phyloP scores from a whole-genome alignment of 2,113 vertebrate species.

The Aegithalos caudatus region DNA sequence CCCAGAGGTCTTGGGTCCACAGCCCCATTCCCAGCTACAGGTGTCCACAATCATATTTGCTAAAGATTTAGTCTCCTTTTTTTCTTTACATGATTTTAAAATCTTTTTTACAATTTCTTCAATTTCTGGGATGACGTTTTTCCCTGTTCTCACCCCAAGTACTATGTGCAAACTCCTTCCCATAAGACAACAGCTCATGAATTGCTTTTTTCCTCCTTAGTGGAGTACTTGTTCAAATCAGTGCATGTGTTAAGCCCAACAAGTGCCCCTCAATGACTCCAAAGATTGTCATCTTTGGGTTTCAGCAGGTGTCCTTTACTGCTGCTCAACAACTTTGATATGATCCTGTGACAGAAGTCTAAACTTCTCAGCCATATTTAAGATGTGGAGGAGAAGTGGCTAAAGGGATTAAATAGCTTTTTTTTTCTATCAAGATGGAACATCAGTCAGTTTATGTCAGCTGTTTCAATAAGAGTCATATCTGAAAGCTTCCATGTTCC shows the following conservation, averaged over 20 bases:
- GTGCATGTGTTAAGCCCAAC: rapidly evolving
- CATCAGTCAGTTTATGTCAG: background rate
- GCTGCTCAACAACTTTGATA: background rate
- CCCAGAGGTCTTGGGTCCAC: background rate
- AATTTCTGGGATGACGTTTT: background rate
- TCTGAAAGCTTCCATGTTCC: background rate
- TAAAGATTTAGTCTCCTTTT: background rate
- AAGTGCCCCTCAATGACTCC: background rate
- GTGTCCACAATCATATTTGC: background rate
- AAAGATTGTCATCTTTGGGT: background rate
- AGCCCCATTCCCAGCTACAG: background rate
- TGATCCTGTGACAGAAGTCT: background rate
- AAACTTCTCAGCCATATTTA: background rate
- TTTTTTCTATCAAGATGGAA: background rate
- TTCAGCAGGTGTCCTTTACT: background rate
- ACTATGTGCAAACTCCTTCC: background rate
- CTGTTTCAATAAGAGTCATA: background rate
- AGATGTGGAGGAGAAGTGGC: background rate
- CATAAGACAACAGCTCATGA: background rate
- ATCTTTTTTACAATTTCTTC: background rate
- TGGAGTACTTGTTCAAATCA: background rate
- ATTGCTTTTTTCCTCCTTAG: background rate
- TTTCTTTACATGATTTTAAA: background rate
- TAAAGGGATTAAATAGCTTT: background rate
- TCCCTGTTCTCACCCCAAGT: background rate